Percentiles rank a stretch among this genome's conserved stretches.
Evolutionary conservation across 2,113 vertebrate species (phyloP).

Genomic region (Guaruba guarouba): DNA sequence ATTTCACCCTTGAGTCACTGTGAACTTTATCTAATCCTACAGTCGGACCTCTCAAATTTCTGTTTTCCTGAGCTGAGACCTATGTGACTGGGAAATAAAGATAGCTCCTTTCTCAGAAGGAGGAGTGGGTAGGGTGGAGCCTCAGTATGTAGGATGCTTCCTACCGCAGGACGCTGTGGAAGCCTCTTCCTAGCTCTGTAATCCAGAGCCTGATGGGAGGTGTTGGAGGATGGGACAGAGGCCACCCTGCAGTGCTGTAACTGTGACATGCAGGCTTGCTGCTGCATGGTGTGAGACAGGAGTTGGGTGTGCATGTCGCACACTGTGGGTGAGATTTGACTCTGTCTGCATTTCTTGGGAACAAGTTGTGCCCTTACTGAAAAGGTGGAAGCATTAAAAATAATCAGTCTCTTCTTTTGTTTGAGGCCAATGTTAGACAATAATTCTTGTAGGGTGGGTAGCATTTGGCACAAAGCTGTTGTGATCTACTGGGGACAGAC

Average conservation of each 20-base stretch:
- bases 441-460: background rate
- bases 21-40: slow-evolving; percentile 56
- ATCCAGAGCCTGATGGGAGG: background rate
- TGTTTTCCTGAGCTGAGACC: background rate
- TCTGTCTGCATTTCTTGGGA: background rate
- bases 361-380: background rate
- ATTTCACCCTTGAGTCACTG: slow-evolving; percentile 31
- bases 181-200: background rate
- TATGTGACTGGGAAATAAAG: background rate
- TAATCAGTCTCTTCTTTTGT: background rate
- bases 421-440: background rate
- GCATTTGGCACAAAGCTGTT: background rate
- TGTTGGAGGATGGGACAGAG: background rate
- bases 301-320: accelerated
- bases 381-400: background rate
- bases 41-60: slow-evolving; percentile 40
- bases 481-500: background rate
- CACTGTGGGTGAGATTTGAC: background rate
- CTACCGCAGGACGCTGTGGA: background rate
- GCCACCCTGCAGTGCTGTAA: accelerated
- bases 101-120: background rate
- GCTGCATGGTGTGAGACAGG: background rate
- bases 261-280: background rate
- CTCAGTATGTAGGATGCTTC: background rate
- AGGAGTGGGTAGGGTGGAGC: background rate